Percentiles rank a stretch among this genome's conserved stretches.
These are phyloP conservation scores for Lycaon pictus DNA, from an alignment of 2,113 vertebrate species.

Conservation along the genomic window DNA sequence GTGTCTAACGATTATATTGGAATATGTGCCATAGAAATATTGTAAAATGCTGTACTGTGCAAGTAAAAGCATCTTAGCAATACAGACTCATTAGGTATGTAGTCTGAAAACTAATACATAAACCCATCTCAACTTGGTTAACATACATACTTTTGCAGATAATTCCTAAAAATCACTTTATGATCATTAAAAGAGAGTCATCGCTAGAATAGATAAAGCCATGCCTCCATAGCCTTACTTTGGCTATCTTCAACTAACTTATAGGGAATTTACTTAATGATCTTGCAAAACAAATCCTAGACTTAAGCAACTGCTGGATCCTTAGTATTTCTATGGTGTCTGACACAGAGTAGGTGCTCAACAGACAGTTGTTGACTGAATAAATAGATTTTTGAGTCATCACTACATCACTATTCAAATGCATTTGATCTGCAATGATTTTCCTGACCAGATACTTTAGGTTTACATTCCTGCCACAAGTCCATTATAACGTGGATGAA, in stretches of 20 bases:
- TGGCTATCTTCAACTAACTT: conserved; percentile 60
- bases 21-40: conserved; percentile 50
- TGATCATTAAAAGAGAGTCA: conserved; percentile 51
- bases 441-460: conserved; percentile 16
- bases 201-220: conserved; percentile 46
- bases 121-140: conserved; percentile 17
- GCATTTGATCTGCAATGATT: neutral
- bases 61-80: neutral
- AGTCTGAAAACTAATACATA: conserved; percentile 46
- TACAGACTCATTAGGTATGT: conserved; percentile 44
- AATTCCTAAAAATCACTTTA: conserved; percentile 65
- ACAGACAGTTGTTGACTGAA: neutral
- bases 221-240: conserved; percentile 69
- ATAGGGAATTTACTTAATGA: conserved; percentile 41
- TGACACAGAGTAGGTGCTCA: neutral
- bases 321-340: neutral
- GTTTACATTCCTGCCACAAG: neutral
- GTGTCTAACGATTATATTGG: conserved; percentile 51
- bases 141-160: conserved; percentile 21
- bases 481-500: neutral
- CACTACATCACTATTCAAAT: neutral
- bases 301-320: neutral
- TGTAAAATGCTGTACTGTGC: conserved; percentile 19
- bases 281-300: conserved; percentile 29
- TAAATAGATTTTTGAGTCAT: neutral